These are phyloP conservation scores for Porites rus DNA, from an alignment of 92 coral and sea anemone genomes.

Conservation along the genomic window DNA sequence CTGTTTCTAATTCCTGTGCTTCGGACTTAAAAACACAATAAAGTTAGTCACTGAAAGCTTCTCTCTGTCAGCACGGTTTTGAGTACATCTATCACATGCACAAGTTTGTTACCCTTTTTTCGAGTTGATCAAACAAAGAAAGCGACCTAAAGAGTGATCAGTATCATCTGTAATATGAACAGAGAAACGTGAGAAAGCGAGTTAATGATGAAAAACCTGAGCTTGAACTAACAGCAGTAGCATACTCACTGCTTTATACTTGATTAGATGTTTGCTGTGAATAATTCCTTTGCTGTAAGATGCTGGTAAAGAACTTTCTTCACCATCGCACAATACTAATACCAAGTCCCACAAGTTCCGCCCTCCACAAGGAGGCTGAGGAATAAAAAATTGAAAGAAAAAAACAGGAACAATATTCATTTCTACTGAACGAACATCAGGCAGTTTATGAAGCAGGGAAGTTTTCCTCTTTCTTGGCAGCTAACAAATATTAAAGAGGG, in stretches of 20 bases:
- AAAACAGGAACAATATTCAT: neutral
- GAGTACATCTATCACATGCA: too few species aligned
- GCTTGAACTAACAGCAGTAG: neutral
- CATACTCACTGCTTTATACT: conserved; percentile 90
- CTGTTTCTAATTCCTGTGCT: conserved; percentile 95
- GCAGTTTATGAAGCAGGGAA: too few species aligned
- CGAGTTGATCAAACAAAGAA: too few species aligned
- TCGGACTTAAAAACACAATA: conserved; percentile 75
- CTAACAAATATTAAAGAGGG: too few species aligned
- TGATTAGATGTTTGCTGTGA: conserved; percentile 90
- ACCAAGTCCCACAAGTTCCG: conserved; percentile 96
- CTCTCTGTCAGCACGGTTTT: too few species aligned
- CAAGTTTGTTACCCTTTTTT: too few species aligned
- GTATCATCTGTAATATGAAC: too few species aligned
- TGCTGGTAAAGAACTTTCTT: conserved; percentile 67
- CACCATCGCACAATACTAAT: conserved; percentile 76
- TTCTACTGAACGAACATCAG: too few species aligned
- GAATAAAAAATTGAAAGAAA: neutral
- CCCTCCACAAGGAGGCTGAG: conserved; percentile 94
- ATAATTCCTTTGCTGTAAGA: conserved; percentile 90
- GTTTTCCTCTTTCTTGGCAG: too few species aligned
- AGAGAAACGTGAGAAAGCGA: too few species aligned
- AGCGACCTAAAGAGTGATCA: too few species aligned
- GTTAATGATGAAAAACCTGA: neutral
- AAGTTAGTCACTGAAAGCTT: too few species aligned